Percentiles rank a stretch among this genome's conserved stretches.
phyloP scores from a whole-genome alignment of 1,140 invertebrate genomes.

The Frieseomelitta varia region DNA sequence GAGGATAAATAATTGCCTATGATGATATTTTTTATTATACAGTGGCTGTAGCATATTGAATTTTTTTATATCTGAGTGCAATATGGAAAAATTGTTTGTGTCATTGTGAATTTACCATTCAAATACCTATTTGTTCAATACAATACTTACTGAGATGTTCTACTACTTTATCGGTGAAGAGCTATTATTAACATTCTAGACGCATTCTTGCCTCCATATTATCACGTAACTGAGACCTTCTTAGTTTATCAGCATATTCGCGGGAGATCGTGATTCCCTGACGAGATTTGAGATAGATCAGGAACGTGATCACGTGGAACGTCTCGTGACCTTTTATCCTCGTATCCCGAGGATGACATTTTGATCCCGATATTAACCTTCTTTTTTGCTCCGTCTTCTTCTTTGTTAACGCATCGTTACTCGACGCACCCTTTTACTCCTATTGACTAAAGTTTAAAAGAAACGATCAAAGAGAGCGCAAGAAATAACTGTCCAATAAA shows the following conservation, averaged over 20 bases:
- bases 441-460: background rate
- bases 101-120: too few species aligned
- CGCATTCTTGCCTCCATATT: too few species aligned
- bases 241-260: slow-evolving; percentile 25
- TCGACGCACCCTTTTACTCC: too few species aligned
- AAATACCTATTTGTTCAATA: background rate
- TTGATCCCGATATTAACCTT: background rate
- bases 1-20: too few species aligned
- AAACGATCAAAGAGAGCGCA: background rate
- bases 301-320: slow-evolving; percentile 13
- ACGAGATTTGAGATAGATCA: slow-evolving; percentile 17
- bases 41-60: background rate
- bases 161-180: background rate
- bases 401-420: background rate
- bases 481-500: background rate
- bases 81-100: background rate
- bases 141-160: background rate
- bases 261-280: slow-evolving; percentile 5
- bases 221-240: background rate
- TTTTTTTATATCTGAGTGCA: background rate
- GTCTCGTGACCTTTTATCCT: slow-evolving; percentile 3
- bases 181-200: background rate
- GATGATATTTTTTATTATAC: too few species aligned
- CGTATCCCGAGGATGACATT: background rate
- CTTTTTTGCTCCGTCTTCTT: background rate